Evolutionary conservation across 2,113 vertebrate genomes (phyloP).

Genomic region (Odontophorus gujanensis): DNA sequence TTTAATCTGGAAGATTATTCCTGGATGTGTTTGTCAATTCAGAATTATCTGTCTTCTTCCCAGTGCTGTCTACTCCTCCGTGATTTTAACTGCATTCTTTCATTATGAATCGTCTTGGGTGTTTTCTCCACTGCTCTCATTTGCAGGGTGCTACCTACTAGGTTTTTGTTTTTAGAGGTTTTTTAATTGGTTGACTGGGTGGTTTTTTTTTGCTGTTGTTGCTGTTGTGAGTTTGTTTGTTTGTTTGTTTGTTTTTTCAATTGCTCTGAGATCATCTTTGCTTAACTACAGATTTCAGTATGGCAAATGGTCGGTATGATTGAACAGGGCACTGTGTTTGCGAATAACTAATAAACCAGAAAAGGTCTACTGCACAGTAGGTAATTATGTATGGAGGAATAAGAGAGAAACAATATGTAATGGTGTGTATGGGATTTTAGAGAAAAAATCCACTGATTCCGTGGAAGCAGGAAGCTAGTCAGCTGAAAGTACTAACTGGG

Average conservation of each 20-base stretch:
- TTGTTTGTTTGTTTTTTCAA: background rate
- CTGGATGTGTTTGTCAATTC: background rate
- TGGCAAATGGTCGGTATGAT: background rate
- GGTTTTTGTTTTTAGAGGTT: rapidly evolving
- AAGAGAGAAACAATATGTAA: background rate
- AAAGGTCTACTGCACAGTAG: background rate
- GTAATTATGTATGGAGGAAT: background rate
- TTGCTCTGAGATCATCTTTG: background rate
- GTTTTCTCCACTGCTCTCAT: background rate
- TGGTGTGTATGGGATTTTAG: background rate
- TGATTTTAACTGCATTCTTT: background rate
- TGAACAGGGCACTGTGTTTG: background rate
- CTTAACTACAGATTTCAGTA: background rate
- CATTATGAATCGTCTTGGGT: background rate
- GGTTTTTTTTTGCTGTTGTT: background rate
- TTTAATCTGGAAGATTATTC: background rate
- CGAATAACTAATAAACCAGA: background rate
- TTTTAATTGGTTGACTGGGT: background rate
- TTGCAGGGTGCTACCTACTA: background rate
- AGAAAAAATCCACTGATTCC: background rate
- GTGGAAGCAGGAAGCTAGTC: background rate
- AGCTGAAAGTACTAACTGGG: background rate
- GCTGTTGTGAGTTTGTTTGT: background rate
- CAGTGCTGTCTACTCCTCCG: background rate
- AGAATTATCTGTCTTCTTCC: background rate